These are phyloP conservation scores for Malurus alboscapulatus DNA, from an alignment of 2,113 vertebrate species.

Conservation along the genomic window DNA sequence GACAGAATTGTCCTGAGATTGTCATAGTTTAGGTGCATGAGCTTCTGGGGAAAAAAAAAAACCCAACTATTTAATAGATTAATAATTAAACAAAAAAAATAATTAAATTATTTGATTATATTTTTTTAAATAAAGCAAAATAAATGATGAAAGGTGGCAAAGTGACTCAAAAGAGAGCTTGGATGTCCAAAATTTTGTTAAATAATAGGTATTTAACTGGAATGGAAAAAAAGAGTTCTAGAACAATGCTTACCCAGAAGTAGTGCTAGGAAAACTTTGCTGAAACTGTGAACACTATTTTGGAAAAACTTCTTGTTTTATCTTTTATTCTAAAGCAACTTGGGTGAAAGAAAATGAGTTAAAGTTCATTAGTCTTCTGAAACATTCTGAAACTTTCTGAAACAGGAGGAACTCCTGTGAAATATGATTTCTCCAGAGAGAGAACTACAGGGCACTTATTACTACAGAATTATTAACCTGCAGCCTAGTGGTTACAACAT, in stretches of 20 bases:
- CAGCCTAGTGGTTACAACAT: neutral
- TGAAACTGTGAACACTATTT: neutral
- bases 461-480: neutral
- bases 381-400: neutral
- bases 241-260: neutral
- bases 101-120: neutral
- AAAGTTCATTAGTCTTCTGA: neutral
- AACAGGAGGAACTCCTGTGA: neutral
- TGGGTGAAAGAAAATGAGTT: neutral
- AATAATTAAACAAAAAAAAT: no score
- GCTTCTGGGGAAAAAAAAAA: neutral
- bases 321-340: neutral
- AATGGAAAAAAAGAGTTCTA: neutral
- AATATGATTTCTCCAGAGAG: neutral
- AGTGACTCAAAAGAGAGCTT: neutral
- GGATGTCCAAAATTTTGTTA: neutral
- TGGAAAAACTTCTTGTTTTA: neutral
- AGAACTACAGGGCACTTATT: neutral
- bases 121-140: neutral
- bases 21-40: neutral
- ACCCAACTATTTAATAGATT: neutral
- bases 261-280: neutral
- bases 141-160: neutral
- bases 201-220: neutral
- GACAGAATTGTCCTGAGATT: neutral